Evolutionary conservation across 2,113 vertebrate genomes (phyloP), one percentile per base, ranked within the genome.

Genomic region (Nannospalax galili): DNA sequence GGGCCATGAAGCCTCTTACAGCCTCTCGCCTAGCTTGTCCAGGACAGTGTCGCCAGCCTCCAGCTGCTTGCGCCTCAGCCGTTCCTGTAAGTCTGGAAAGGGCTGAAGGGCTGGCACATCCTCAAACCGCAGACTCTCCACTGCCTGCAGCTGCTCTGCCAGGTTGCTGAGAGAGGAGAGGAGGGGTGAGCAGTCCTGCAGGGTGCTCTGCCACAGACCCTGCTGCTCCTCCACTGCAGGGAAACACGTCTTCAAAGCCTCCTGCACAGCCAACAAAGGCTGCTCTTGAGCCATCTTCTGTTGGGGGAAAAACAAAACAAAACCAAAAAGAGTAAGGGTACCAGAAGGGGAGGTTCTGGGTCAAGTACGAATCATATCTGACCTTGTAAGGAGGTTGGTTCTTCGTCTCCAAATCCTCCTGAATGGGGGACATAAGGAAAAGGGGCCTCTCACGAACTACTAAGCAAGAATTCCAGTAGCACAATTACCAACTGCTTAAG

Each of bases 161-260:
- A 99, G 94, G 91, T 99, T 99, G 82, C 98, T 95, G 30, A 99
- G 97, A 5, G 99, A 98, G 30, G 19, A 96, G 74, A 99, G 64
- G 3, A 99, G 97, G 5, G 99, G 97, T 1, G 19, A 84, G 93
- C 98, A 99, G 4, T 98, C 99, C 0, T 45, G 73, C 91, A 99
- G 35, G 0, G 97, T 92, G 28, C 48, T 64, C 62, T 40, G 85
- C 98, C 99, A 99, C 24, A 97, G 78, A n/a, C 42, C 94, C 15
- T 98, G 98, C 80, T 97, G 98, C 93, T 88, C 95, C 92, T 98
- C 97, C 74, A 98, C 80, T 32, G 30, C 92, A 1, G 97, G 96
- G 81, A 99, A 99, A 93, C 98, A 98, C 93, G 96, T 98, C 94
- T 96, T 98, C 69, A 99, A 95, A 2, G 98, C 98, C 67, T 98